phyloP scores from a whole-genome alignment of 2,888 invertebrate genomes.

The Melikaiella ostensackeni region DNA sequence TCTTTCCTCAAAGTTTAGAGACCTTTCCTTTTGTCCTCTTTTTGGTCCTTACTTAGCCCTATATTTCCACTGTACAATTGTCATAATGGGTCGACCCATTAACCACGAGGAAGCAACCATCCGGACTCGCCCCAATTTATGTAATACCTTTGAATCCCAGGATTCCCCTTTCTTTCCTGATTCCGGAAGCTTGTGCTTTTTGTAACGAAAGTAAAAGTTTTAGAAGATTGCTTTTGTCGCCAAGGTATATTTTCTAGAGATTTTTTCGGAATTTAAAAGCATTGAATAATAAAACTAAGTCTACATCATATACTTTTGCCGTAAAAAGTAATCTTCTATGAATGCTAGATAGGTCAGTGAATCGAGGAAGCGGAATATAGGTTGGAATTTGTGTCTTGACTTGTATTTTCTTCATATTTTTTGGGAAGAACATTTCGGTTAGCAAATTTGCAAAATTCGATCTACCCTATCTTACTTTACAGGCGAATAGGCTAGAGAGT shows the following conservation, averaged over 20 bases:
- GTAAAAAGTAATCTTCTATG: not conserved
- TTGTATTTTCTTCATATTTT: not conserved
- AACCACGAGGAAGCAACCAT: slow-evolving; percentile 47
- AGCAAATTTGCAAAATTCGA: no score
- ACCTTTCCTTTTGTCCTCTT: slow-evolving; percentile 14
- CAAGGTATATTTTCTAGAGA: slow-evolving; percentile 1
- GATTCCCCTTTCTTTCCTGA: slow-evolving; percentile 45
- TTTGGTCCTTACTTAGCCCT: slow-evolving; percentile 54
- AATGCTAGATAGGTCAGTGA: not conserved
- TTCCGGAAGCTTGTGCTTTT: slow-evolving; percentile 15
- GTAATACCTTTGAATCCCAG: slow-evolving; percentile 60
- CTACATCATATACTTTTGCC: not conserved
- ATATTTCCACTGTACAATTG: slow-evolving; percentile 62
- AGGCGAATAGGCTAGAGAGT: no score
- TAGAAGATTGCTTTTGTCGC: not conserved
- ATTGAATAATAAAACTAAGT: not conserved
- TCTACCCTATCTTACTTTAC: no score
- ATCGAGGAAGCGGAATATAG: not conserved
- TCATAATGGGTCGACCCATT: slow-evolving; percentile 66
- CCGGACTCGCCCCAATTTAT: slow-evolving; percentile 61
- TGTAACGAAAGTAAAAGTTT: slow-evolving; percentile 28
- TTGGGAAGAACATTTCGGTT: no score
- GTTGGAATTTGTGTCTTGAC: not conserved
- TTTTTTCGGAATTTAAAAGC: slow-evolving; percentile 11
- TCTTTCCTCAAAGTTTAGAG: slow-evolving; percentile 4